phyloP scores from a whole-genome alignment of 2,888 invertebrate species.

The Meiosimyza decipiens region DNA sequence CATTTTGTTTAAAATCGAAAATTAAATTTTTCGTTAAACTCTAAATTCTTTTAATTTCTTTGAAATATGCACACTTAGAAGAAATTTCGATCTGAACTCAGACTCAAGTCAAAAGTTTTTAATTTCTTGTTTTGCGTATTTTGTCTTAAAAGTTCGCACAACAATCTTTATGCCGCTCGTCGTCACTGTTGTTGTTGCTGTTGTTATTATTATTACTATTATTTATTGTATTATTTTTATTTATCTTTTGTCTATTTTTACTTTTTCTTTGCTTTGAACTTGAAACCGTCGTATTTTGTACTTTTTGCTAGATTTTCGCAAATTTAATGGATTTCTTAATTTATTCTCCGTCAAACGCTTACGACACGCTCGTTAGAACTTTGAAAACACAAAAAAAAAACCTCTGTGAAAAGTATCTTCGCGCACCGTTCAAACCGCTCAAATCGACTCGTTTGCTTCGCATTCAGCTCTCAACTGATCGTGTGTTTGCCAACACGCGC shows the following conservation, averaged over 20 bases:
- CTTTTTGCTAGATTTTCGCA: background rate
- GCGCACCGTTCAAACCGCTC: conserved; percentile 16
- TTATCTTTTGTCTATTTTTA: background rate
- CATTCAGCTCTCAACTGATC: conserved; percentile 50
- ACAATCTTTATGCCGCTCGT: background rate
- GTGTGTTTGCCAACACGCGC: conserved; percentile 8
- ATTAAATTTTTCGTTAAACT: too few relatives aligned
- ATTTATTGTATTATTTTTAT: conserved; percentile 1
- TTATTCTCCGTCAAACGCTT: conserved; percentile 14
- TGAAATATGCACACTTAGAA: too few relatives aligned
- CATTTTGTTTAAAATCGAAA: too few relatives aligned
- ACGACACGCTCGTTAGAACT: conserved; percentile 26
- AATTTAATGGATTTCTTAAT: background rate
- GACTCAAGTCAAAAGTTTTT: too few relatives aligned
- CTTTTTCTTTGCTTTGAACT: conserved; percentile 23
- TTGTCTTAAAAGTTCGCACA: conserved; percentile 5
- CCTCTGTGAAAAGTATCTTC: background rate
- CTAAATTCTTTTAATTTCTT: too few relatives aligned
- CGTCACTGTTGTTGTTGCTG: too few relatives aligned
- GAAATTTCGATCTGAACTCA: too few relatives aligned
- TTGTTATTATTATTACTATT: too few relatives aligned
- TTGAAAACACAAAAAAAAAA: background rate
- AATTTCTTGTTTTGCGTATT: background rate
- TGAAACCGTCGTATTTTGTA: background rate
- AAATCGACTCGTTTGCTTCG: conserved; percentile 43